A percentile compares a stretch with the other conserved stretches of the same genome.
Evolutionary conservation across 2,888 invertebrate genomes (phyloP).

Genomic region (Catocala fraxini): DNA sequence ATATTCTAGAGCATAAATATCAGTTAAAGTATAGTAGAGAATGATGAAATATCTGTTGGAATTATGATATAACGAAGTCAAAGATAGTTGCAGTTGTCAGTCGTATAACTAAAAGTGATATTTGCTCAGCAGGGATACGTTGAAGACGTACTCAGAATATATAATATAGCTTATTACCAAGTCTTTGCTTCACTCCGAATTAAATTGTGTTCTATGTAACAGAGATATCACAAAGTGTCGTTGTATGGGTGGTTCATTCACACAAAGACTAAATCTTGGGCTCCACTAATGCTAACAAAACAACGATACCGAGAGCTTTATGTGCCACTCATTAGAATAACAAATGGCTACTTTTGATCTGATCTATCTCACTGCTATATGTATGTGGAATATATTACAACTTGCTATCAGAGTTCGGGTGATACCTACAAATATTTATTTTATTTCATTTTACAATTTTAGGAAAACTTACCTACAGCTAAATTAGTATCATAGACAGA

Average conservation of each 20-base stretch:
- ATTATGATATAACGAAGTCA: too few relatives aligned
- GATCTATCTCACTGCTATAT: constrained; percentile 2
- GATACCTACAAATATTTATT: too few relatives aligned
- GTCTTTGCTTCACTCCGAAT: constrained; percentile 4
- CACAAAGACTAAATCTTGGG: constrained; percentile 11
- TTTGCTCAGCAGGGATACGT: too few relatives aligned
- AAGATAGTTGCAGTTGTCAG: too few relatives aligned
- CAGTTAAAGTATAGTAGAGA: too few relatives aligned
- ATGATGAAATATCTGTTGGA: too few relatives aligned
- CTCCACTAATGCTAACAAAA: constrained; percentile 14
- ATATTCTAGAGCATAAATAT: too few relatives aligned
- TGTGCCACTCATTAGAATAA: constrained; percentile 9
- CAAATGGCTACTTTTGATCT: constrained; percentile 13
- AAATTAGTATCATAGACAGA: too few relatives aligned
- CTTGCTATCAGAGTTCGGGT: not conserved
- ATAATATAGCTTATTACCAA: not conserved
- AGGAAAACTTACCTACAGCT: too few relatives aligned
- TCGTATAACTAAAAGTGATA: too few relatives aligned
- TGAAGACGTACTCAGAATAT: not conserved
- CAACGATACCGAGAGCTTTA: constrained; percentile 10
- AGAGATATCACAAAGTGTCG: not conserved
- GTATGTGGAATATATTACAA: constrained; percentile 1
- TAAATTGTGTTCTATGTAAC: constrained; percentile 3
- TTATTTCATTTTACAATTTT: too few relatives aligned
- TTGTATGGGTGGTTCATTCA: constrained; percentile 6